phyloP scores from a whole-genome alignment of 2,113 vertebrate genomes.

The Salminus brasiliensis region DNA sequence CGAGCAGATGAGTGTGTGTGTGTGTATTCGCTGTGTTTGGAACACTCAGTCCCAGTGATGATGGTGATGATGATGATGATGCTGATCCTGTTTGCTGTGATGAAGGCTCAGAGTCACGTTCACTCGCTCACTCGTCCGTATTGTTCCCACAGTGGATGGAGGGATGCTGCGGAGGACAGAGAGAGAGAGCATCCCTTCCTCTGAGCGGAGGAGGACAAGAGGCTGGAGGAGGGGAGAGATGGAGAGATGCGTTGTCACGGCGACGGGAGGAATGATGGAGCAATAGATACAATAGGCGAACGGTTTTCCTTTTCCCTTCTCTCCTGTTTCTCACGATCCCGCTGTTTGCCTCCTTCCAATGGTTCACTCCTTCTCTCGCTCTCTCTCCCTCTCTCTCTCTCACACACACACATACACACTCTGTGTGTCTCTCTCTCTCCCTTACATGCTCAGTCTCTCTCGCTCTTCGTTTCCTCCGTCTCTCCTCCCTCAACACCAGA shows the following conservation, averaged over 20 bases:
- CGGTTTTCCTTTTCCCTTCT: neutral
- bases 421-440: conserved; percentile 6
- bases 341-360: conserved; percentile 49
- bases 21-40: neutral
- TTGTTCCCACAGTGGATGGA: conserved; percentile 1
- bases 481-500: neutral
- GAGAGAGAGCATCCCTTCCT: neutral
- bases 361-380: neutral
- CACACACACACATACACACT: too few species aligned
- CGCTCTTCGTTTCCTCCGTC: neutral
- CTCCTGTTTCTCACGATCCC: neutral
- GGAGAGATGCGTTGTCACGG: conserved; percentile 16
- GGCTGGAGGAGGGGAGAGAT: conserved; percentile 21
- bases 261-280: conserved; percentile 4
- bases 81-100: neutral
- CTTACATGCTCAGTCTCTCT: conserved; percentile 4
- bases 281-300: too few species aligned
- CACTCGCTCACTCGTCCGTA: conserved; percentile 1
- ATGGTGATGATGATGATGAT: conserved; percentile 2
- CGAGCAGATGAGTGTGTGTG: conserved; percentile 2
- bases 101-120: neutral
- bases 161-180: neutral
- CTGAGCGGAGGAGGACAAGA: neutral
- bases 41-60: neutral
- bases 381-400: conserved; percentile 9